phyloP scores from a whole-genome alignment of 2,797 vertebrate species.

The Anguilla obscura region DNA sequence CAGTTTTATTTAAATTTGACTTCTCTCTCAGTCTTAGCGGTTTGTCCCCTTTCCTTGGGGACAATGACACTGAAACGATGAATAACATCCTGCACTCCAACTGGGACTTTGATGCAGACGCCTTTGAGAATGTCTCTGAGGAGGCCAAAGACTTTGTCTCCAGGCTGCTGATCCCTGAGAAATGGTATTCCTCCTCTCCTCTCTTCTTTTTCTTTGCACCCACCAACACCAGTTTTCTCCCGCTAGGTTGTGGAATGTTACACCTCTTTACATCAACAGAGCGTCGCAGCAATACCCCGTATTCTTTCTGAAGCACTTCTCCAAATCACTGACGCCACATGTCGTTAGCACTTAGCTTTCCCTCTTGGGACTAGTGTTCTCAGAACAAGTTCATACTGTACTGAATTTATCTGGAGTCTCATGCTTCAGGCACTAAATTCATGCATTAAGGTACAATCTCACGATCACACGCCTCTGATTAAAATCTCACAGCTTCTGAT shows the following conservation, averaged over 20 bases:
- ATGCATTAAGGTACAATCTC: too few species aligned
- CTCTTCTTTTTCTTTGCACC: background rate
- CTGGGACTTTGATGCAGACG: constrained; percentile 84
- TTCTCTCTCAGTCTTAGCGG: constrained; percentile 74
- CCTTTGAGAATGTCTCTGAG: constrained; percentile 80
- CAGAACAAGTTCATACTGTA: too few species aligned
- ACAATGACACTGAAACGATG: constrained; percentile 86
- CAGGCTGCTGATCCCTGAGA: constrained; percentile 77
- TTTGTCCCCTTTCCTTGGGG: constrained; percentile 84
- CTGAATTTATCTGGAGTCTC: too few species aligned
- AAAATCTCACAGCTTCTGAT: too few species aligned
- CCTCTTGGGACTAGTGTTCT: too few species aligned
- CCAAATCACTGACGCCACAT: background rate
- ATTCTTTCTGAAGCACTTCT: background rate
- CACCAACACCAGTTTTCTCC: background rate
- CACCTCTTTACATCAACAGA: background rate
- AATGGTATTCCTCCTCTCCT: constrained; percentile 68
- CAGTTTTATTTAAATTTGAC: constrained; percentile 30
- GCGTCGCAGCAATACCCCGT: background rate
- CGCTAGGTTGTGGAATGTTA: background rate
- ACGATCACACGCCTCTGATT: too few species aligned
- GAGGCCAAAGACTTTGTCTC: constrained; percentile 85
- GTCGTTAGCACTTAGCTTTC: background rate
- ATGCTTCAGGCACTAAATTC: too few species aligned
- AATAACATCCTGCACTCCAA: constrained; percentile 83